Evolutionary conservation across 2,888 invertebrate genomes (phyloP), one percentile per base, ranked within the genome.

Genomic region (Myopa tessellatipennis): DNA sequence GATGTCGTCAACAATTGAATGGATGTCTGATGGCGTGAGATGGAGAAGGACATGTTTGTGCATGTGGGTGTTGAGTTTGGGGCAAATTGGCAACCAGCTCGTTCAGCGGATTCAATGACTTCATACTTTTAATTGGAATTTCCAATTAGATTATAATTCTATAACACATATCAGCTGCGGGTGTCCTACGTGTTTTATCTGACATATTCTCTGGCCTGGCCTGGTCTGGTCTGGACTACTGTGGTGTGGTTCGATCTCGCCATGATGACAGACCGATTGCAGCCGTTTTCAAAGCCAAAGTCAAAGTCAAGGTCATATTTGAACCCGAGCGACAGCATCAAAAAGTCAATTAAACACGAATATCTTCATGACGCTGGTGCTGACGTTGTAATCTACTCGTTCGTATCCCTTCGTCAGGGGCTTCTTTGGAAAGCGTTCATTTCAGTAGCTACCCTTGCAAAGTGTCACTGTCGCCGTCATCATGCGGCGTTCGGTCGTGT

Each of bases 111-210:
- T 45, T 69, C 50, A 50, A 10, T 69, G 65, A 65, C 4, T 69
- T 52, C 52, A 18, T 50, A 18, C 26, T 69, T 65, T 69, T 69
- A 69, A 69, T 69, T 69, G 69, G 69, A 52, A 50, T 69, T 52
- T 34, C 36, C 26, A 69, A 69, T 69, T 69, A 69, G 38, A 65
- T 65, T 65, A 16, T n/a, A 55, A 65, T 26, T 65, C 65, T 14
- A 45, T 45, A 45, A 50, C 34, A 50, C 52, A 34, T 26, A 69
- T 38, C 26, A 1, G 10, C 34, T 26, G 12, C 18, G 68, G 38
- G n/a, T 45, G 18, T 45, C 45, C n/a, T 50, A 52, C 69, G 69
- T 69, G 69, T 69, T 69, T 69, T 69, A 69, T 69, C 52, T 45
- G 69, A 50, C 18, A 45, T 68, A 26, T 55, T n/a, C 55, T 10